Percentiles rank a stretch among this genome's conserved stretches.
These are phyloP conservation scores for Macquaria australasica DNA, from an alignment of 2,113 vertebrate genomes.

Conservation along the genomic window DNA sequence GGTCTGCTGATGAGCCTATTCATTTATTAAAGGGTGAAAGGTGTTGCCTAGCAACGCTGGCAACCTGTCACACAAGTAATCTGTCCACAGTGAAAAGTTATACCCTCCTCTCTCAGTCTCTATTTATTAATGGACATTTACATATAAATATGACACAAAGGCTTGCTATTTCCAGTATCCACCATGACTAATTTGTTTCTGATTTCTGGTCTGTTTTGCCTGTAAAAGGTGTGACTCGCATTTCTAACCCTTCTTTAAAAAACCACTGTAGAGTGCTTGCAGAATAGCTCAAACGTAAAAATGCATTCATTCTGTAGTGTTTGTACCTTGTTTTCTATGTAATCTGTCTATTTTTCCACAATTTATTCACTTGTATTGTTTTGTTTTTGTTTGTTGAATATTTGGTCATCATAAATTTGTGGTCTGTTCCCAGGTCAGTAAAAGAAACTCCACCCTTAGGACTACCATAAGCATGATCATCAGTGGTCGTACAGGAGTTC, in stretches of 20 bases:
- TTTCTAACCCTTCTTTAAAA: constrained; percentile 62
- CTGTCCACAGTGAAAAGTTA: constrained; percentile 53
- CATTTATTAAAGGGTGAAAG: constrained; percentile 74
- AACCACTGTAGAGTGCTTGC: constrained; percentile 62
- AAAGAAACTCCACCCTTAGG: constrained; percentile 26
- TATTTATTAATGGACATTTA: constrained; percentile 46
- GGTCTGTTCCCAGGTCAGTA: constrained; percentile 59
- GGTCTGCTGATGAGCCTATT: constrained; percentile 68
- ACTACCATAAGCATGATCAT: constrained; percentile 47
- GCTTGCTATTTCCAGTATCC: constrained; percentile 57
- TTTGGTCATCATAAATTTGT: constrained; percentile 54
- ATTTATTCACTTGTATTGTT: constrained; percentile 17
- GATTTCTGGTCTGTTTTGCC: constrained; percentile 46
- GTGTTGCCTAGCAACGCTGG: constrained; percentile 74
- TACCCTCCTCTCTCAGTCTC: constrained; percentile 6
- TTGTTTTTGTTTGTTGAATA: constrained; percentile 22
- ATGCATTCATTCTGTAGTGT: constrained; percentile 41
- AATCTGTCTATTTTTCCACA: constrained; percentile 31
- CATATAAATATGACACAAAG: constrained; percentile 62
- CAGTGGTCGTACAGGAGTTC: constrained; percentile 30
- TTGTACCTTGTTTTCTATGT: constrained; percentile 50
- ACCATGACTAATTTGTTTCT: constrained; percentile 14
- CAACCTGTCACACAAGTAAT: constrained; percentile 55
- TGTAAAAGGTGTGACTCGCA: constrained; percentile 46
- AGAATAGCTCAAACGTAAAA: constrained; percentile 44